These are phyloP conservation scores for Orientallactaga sibirica DNA, from an alignment of 2,797 vertebrate genomes.

Conservation along the genomic window DNA sequence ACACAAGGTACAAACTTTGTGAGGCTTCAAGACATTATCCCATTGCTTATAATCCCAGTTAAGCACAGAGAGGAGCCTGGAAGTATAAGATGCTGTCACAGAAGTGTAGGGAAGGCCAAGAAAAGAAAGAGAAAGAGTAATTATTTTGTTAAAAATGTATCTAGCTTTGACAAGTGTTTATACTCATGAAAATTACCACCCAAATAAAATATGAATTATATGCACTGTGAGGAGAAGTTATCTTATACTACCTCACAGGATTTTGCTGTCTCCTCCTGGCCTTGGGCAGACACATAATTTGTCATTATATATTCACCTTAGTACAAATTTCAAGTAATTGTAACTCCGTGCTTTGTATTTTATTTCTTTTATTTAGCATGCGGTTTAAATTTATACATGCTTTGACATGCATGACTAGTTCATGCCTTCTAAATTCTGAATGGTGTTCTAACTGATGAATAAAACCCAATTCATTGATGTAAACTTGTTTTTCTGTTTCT, in stretches of 20 bases:
- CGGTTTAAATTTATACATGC: neutral
- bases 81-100: neutral
- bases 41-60: neutral
- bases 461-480: neutral
- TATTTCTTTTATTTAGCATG: neutral
- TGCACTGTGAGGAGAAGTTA: no score
- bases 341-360: neutral
- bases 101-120: fast-evolving
- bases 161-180: neutral
- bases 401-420: neutral
- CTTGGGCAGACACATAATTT: neutral
- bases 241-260: neutral
- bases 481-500: neutral
- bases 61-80: no score
- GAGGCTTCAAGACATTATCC: neutral
- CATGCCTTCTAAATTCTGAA: neutral
- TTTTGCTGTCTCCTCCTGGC: neutral
- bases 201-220: neutral
- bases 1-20: neutral
- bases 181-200: neutral
- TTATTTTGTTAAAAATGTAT: neutral
- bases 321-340: neutral
- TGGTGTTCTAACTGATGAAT: neutral
- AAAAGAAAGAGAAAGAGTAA: neutral
- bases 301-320: neutral